These are phyloP conservation scores for Cygnus atratus DNA, from an alignment of 2,113 vertebrate genomes.

Conservation along the genomic window DNA sequence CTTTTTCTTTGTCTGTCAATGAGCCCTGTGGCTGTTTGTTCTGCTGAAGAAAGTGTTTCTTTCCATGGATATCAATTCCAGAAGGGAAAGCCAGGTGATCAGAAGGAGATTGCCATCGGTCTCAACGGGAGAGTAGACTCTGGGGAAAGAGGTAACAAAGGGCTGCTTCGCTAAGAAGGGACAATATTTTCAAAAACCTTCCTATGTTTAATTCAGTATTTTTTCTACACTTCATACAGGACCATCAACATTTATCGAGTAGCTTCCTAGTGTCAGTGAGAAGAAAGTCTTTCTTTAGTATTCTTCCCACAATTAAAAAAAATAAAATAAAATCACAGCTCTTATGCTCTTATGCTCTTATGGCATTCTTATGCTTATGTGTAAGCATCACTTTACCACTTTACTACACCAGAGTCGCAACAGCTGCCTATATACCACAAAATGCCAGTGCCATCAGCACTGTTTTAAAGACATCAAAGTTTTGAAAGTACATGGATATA, in stretches of 20 bases:
- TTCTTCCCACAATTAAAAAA: not conserved
- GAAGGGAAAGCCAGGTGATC: not conserved
- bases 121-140: not conserved
- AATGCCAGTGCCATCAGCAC: not conserved
- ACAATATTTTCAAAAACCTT: not conserved
- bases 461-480: not conserved
- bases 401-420: not conserved
- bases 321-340: too few relatives aligned
- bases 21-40: not conserved
- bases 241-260: not conserved
- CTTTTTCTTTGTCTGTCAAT: not conserved
- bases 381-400: not conserved
- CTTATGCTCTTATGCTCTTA: too few relatives aligned
- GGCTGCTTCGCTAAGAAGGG: not conserved
- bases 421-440: not conserved
- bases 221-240: not conserved
- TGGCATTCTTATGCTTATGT: not conserved
- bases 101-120: not conserved
- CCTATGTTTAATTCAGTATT: not conserved
- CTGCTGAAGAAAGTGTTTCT: not conserved
- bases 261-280: not conserved
- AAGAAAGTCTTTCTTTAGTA: not conserved
- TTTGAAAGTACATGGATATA: rapidly evolving
- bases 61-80: not conserved
- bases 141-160: not conserved